These are phyloP conservation scores for Yponomeuta sedellus DNA, from an alignment of 2,888 invertebrate genomes.

Conservation along the genomic window DNA sequence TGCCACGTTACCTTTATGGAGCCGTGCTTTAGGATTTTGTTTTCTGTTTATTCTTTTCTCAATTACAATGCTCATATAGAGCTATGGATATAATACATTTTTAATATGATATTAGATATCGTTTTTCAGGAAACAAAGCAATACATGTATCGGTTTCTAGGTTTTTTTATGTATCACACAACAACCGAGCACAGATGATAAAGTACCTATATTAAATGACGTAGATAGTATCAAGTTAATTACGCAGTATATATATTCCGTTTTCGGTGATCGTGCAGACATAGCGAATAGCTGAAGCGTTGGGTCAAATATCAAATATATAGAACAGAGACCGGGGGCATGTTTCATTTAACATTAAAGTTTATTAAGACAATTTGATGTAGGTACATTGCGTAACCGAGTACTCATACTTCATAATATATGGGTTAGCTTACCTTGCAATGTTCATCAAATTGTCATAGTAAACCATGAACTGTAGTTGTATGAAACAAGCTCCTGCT, in stretches of 20 bases:
- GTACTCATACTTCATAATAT: too few relatives aligned
- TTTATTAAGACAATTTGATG: too few relatives aligned
- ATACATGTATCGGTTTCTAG: constrained; percentile 7
- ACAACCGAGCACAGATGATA: background rate
- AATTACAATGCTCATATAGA: background rate
- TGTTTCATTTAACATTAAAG: too few relatives aligned
- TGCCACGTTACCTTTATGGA: background rate
- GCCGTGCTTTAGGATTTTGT: background rate
- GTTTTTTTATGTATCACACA: background rate
- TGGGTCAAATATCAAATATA: background rate
- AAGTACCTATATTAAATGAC: background rate
- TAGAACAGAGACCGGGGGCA: too few relatives aligned
- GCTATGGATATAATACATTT: background rate
- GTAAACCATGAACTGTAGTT: too few relatives aligned
- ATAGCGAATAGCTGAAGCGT: background rate
- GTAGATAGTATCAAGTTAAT: background rate
- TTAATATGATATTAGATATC: background rate
- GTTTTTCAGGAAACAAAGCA: background rate
- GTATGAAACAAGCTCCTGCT: background rate
- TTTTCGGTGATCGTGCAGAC: background rate
- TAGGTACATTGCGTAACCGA: too few relatives aligned
- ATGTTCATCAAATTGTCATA: too few relatives aligned
- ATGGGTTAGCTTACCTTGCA: too few relatives aligned
- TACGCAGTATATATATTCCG: background rate
- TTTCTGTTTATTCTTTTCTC: background rate